Base-by-base conservation (phyloP, 2,888 invertebrate genomes). In the Operophtera brumata region DNA sequence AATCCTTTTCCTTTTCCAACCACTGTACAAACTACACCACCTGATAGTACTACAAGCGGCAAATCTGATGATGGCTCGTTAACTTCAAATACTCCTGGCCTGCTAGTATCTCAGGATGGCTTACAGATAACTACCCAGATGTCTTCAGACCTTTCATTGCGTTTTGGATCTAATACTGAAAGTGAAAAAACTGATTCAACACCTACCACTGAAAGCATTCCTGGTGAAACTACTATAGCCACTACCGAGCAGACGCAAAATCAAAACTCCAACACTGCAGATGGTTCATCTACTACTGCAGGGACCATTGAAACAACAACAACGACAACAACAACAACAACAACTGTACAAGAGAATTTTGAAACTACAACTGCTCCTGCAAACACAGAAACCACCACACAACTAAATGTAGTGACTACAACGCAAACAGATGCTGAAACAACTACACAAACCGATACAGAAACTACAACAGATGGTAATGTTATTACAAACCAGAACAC, bases 401-500 rank as follows among this genome's bases (percentile, higher is more conserved):
- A 66, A 64, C 47, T 40, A 49, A 69, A 59, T 45, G 59, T 64
- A 54, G 73, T 71, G 61, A 70, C 69, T 12, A 69, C 74, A 26
- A 77, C 67, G 44, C 67, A 70, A 50, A 59, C 61, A 47, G 64
- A 64, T 43, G 69, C 59, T 50, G 75, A 77, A 66, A 73, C 75
- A 40, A 78, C 76, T 32, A 77, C 74, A 58, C 70, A 67, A 62
- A 47, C 59, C 43, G 59, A 65, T 58, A 54, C 34, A 41, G 80
- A 78, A 65, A 62, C 68, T 9, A 72, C 71, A 42, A 75, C 72
- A 54, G 47, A 42, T 37, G 35, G 67, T 59, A 65, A 67, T 61
- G 64, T 65, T 49, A 73, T 71, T 66, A 64, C 60, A 37, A 70
- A 73, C 66, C 71, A 67, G 67, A 70, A 73, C 63, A 77, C 75